phyloP scores from a whole-genome alignment of 1,140 invertebrate species.

The Neelides sp. region DNA sequence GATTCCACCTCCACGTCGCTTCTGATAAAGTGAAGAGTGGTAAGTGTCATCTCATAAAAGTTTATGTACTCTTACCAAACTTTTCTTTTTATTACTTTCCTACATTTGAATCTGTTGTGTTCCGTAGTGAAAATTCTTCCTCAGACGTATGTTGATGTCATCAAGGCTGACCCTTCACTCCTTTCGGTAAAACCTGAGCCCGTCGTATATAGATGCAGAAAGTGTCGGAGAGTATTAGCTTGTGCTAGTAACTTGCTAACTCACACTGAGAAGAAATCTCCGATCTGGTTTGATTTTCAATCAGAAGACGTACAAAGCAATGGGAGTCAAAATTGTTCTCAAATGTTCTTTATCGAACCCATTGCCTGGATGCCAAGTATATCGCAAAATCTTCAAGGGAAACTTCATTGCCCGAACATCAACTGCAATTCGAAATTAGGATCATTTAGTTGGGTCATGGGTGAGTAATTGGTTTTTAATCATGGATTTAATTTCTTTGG shows the following conservation, averaged over 20 bases:
- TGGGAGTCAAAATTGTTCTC: constrained; percentile 42
- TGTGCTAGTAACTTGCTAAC: constrained; percentile 60
- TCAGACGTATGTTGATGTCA: constrained; percentile 56
- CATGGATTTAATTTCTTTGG: not conserved
- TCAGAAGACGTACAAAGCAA: not conserved
- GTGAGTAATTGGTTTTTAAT: constrained; percentile 38
- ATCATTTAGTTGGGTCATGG: constrained; percentile 71
- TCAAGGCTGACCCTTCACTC: constrained; percentile 66
- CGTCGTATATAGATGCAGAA: constrained; percentile 63
- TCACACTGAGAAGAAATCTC: constrained; percentile 38
- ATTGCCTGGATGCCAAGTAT: constrained; percentile 66
- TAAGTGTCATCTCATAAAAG: constrained; percentile 30
- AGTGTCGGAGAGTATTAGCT: constrained; percentile 61
- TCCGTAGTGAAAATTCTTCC: constrained; percentile 61
- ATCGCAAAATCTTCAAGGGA: constrained; percentile 53
- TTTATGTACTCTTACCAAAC: not conserved
- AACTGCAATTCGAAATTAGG: constrained; percentile 63
- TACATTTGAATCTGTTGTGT: constrained; percentile 10
- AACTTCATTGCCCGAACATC: constrained; percentile 60
- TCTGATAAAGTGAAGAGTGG: constrained; percentile 65
- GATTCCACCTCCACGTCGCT: constrained; percentile 60
- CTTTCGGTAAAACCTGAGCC: constrained; percentile 61
- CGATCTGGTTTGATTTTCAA: constrained; percentile 25
- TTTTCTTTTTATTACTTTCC: not conserved
- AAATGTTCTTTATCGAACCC: constrained; percentile 67